These are phyloP conservation scores for Bemisia tabaci DNA, from an alignment of 1,140 invertebrate species.

Conservation along the genomic window DNA sequence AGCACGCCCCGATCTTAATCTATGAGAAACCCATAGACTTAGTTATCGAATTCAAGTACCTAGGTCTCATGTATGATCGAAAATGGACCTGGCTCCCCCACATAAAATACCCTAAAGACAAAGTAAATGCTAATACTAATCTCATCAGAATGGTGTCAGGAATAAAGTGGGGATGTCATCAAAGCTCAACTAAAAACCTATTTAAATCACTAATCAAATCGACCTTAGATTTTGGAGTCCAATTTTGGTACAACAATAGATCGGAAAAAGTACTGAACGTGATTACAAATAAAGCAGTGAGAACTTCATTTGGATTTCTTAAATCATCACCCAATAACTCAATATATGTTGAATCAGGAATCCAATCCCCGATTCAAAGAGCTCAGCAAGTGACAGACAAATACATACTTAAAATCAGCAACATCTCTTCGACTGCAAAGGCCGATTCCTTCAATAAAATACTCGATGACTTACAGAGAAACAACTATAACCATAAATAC, in stretches of 20 bases:
- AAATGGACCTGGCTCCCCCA: not conserved
- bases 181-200: not conserved
- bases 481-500: not conserved
- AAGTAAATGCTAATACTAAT: not conserved
- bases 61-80: not conserved
- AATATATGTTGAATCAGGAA: not conserved
- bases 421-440: not conserved
- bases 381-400: not conserved
- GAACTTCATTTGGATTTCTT: not conserved
- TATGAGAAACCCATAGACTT: not conserved
- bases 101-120: not conserved
- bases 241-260: not conserved
- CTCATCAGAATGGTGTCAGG: not conserved
- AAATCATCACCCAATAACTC: not conserved
- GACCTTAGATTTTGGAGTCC: not conserved
- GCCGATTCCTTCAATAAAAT: no score
- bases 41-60: not conserved
- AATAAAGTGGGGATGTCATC: not conserved
- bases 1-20: not conserved
- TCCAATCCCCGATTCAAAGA: not conserved
- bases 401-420: not conserved
- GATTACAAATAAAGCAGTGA: not conserved
- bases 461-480: not conserved
- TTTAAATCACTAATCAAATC: not conserved
- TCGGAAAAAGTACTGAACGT: not conserved